These are phyloP conservation scores for Loripinus fragilis DNA, from an alignment of 2,888 invertebrate species.

Conservation along the genomic window DNA sequence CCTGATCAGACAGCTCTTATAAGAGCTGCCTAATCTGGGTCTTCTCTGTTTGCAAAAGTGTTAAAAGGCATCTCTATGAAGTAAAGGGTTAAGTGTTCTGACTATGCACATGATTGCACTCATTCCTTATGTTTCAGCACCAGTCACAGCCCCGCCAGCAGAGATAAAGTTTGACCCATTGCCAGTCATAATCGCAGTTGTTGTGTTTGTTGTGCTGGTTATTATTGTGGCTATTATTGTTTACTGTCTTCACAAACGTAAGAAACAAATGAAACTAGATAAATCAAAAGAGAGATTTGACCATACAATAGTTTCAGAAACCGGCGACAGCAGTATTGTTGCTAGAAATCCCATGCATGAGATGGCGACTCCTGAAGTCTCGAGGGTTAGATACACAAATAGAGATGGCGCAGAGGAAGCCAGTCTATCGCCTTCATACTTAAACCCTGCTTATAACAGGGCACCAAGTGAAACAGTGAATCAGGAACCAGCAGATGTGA, in stretches of 20 bases:
- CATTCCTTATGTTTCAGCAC: slow-evolving; percentile 18
- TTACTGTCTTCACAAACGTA: slow-evolving; percentile 10
- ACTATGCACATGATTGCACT: no score
- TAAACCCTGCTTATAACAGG: slow-evolving; percentile 18
- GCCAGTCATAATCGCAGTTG: slow-evolving; percentile 50
- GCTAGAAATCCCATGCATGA: slow-evolving; percentile 39
- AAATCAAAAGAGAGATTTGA: slow-evolving; percentile 28
- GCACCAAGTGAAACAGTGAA: neutral
- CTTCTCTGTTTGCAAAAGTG: no score
- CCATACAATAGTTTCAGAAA: slow-evolving; percentile 27
- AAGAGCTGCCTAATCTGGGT: no score
- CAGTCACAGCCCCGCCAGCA: neutral
- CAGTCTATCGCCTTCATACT: slow-evolving; percentile 12
- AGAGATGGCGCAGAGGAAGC: slow-evolving; percentile 1
- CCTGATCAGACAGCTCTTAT: no score
- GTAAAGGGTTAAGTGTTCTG: no score
- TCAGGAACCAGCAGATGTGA: neutral
- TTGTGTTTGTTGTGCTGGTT: slow-evolving; percentile 44
- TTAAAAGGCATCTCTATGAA: no score
- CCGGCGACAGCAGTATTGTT: slow-evolving; percentile 34
- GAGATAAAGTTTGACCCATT: slow-evolving; percentile 37
- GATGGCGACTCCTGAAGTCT: slow-evolving; percentile 35
- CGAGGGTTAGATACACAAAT: slow-evolving; percentile 30
- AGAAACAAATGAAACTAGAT: slow-evolving; percentile 11
- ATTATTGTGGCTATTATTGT: slow-evolving; percentile 44